A percentile compares a stretch with the other conserved stretches of the same genome.
Conservation (phyloP, 2,888 invertebrate species). For the Resseliella maxima region DNA sequence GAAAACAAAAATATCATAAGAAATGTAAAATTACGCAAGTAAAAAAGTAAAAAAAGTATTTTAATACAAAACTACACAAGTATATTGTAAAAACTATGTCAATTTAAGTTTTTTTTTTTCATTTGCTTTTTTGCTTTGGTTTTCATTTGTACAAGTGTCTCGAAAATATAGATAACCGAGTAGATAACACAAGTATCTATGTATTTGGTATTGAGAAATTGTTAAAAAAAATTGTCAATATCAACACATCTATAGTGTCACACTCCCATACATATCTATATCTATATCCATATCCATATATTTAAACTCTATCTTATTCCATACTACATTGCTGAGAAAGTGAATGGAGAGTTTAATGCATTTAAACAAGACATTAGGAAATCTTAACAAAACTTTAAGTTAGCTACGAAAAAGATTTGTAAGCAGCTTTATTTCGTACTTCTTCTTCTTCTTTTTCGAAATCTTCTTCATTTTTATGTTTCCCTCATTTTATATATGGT, state of each 20-base stretch:
- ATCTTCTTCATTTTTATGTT: neutral
- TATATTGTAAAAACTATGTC: conserved; percentile 28
- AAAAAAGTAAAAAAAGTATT: neutral
- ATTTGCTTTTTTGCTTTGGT: neutral
- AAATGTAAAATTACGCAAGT: neutral
- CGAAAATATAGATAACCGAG: no score
- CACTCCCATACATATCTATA: neutral
- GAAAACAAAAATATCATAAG: neutral
- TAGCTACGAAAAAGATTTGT: conserved; percentile 51
- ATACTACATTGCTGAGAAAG: neutral
- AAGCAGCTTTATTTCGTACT: conserved; percentile 23
- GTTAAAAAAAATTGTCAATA: conserved; percentile 21
- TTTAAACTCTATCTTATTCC: neutral
- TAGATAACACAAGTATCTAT: neutral
- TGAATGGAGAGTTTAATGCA: conserved; percentile 11
- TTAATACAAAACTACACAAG: neutral
- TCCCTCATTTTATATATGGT: neutral
- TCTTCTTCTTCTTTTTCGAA: neutral
- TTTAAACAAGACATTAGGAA: conserved; percentile 53
- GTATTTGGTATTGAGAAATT: neutral
- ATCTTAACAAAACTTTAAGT: conserved; percentile 53
- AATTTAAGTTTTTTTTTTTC: conserved; percentile 16
- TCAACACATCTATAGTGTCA: no score
- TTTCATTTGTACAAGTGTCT: conserved; percentile 11
- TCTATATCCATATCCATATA: neutral